phyloP scores from a whole-genome alignment of 2,888 invertebrate genomes.

The Lithophane socia region DNA sequence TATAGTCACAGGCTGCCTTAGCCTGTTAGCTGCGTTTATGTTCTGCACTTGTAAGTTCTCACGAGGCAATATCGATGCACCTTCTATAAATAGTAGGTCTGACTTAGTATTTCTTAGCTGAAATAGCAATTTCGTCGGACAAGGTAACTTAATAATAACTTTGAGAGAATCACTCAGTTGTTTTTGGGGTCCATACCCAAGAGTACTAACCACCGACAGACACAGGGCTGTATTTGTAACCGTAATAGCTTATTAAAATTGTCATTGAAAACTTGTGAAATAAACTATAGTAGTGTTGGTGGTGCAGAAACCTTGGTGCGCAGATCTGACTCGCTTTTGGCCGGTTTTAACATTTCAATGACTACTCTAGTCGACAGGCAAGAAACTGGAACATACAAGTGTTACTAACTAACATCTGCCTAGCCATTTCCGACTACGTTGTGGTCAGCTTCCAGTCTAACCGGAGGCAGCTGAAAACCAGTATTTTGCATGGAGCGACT shows the following conservation, averaged over 20 bases:
- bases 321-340: too few species aligned
- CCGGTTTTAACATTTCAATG: neutral
- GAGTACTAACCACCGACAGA: too few species aligned
- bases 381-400: neutral
- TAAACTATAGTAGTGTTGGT: neutral
- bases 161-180: neutral
- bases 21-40: neutral
- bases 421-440: neutral
- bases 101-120: neutral
- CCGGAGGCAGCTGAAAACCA: neutral
- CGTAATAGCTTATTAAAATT: too few species aligned
- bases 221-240: neutral
- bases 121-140: neutral
- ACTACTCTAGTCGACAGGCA: neutral
- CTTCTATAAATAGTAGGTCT: neutral
- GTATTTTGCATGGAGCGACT: neutral
- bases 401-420: neutral
- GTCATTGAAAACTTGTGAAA: neutral
- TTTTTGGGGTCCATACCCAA: neutral
- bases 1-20: conserved; percentile 1
- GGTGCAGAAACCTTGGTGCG: neutral
- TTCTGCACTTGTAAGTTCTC: conserved; percentile 34
- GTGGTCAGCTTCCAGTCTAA: neutral
- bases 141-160: neutral
- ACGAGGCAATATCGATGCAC: conserved; percentile 24